Evolutionary conservation across 2,888 invertebrate species (phyloP).

Genomic region (Pseudococcus longispinus): DNA sequence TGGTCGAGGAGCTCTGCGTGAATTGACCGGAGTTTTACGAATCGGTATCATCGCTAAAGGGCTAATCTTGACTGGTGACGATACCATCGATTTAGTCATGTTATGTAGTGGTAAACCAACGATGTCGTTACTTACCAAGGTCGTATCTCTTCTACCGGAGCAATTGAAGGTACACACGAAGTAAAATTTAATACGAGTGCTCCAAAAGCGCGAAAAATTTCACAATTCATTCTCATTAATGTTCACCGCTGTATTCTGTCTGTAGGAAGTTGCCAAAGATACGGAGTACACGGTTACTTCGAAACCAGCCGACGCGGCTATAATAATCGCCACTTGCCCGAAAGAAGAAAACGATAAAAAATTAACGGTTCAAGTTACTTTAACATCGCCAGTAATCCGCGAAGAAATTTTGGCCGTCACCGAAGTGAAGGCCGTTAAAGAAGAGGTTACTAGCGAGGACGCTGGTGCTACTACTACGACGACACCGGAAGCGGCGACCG

Average conservation of each 20-base stretch:
- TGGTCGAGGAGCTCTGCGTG: constrained; percentile 28
- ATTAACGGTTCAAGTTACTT: constrained; percentile 81
- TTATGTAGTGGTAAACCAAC: constrained; percentile 95
- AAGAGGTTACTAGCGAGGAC: background rate
- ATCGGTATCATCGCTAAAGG: constrained; percentile 92
- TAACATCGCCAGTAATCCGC: constrained; percentile 92
- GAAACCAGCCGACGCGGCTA: constrained; percentile 81
- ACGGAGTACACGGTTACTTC: constrained; percentile 84
- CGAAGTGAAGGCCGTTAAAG: constrained; percentile 16
- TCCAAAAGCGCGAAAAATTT: background rate
- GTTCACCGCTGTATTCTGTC: background rate
- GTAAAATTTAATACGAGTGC: background rate
- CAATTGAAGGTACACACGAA: constrained; percentile 70
- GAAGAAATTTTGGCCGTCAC: constrained; percentile 65
- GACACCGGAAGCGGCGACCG: background rate
- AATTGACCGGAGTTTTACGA: constrained; percentile 93
- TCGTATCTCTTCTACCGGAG: constrained; percentile 82
- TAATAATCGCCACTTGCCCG: constrained; percentile 79
- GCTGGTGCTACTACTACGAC: background rate
- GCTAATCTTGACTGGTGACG: constrained; percentile 87
- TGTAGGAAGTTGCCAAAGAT: constrained; percentile 71
- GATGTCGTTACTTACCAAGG: constrained; percentile 81
- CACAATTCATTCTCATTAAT: background rate
- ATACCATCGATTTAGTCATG: constrained; percentile 89
- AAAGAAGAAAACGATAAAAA: constrained; percentile 64